Percentiles rank a stretch among this genome's conserved stretches.
phyloP scores from a whole-genome alignment of 2,888 invertebrate genomes.

The Amiota communis region DNA sequence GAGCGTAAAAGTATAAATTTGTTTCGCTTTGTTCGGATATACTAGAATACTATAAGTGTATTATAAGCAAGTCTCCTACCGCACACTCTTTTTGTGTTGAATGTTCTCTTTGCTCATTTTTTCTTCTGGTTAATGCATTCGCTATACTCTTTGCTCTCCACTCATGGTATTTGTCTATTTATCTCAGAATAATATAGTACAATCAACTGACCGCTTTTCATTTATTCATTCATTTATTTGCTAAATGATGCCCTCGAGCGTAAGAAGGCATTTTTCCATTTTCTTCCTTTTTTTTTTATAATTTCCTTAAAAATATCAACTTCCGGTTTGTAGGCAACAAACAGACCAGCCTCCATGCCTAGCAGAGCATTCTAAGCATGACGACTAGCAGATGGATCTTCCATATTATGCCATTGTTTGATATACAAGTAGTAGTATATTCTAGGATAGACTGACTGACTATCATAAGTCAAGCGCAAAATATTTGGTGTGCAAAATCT shows the following conservation, averaged over 20 bases:
- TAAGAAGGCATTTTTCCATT: constrained; percentile 52
- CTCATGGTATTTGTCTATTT: neutral
- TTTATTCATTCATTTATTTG: constrained; percentile 21
- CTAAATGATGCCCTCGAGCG: constrained; percentile 57
- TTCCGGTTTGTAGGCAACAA: neutral
- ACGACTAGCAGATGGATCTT: too few species aligned
- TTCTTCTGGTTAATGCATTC: constrained; percentile 6
- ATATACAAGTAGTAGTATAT: too few species aligned
- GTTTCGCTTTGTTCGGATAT: constrained; percentile 5
- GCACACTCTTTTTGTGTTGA: neutral
- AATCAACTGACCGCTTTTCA: neutral
- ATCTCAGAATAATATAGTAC: neutral
- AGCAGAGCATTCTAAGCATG: too few species aligned
- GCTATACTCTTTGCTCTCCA: neutral
- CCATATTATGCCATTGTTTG: too few species aligned
- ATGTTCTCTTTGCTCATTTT: neutral
- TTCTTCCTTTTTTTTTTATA: constrained; percentile 30
- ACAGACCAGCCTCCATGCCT: too few species aligned
- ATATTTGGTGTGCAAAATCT: neutral
- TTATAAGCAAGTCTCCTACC: neutral
- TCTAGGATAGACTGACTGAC: neutral
- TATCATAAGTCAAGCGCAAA: neutral
- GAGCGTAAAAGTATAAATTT: constrained; percentile 12
- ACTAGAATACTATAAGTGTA: neutral
- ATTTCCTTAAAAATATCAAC: constrained; percentile 30